A percentile compares a stretch with the other conserved stretches of the same genome.
Conservation (phyloP, 2,888 invertebrate genomes). For the Platycheirus albimanus region DNA sequence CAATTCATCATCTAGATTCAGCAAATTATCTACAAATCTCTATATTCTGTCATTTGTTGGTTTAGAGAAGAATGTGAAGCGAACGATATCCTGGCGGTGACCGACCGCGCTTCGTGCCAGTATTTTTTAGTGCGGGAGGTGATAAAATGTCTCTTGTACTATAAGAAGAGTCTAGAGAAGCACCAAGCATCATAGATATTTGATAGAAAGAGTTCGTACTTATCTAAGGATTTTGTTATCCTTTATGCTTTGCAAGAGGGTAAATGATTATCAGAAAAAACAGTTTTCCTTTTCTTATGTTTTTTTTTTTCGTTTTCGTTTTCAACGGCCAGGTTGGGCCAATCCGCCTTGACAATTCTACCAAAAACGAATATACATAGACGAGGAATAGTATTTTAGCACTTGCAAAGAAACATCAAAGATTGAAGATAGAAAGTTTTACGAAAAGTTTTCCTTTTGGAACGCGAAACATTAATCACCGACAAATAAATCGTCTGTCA, state of each 20-base stretch:
- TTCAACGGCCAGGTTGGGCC: neutral
- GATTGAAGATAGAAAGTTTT: conserved; percentile 53
- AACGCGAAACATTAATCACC: conserved; percentile 69
- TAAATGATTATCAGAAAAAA: neutral
- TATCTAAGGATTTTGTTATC: neutral
- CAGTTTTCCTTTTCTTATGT: neutral
- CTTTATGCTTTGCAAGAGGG: neutral
- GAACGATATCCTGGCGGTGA: conserved; percentile 5
- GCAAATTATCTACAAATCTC: conserved; percentile 72
- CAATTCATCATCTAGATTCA: conserved; percentile 70
- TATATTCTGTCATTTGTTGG: conserved; percentile 34
- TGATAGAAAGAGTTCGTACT: neutral
- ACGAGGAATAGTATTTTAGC: neutral
- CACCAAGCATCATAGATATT: neutral
- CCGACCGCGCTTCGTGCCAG: neutral
- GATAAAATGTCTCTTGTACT: neutral
- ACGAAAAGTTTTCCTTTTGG: conserved; percentile 47
- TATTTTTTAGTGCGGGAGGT: neutral
- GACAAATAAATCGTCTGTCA: conserved; percentile 73
- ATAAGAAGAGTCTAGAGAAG: neutral
- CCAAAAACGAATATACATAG: neutral
- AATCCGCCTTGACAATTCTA: neutral
- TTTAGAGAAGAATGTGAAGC: conserved; percentile 8
- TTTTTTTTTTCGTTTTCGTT: conserved; percentile 16
- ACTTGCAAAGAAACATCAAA: conserved; percentile 46